Evolutionary conservation across 2,113 vertebrate genomes (phyloP).

Genomic region (Rhinoptilus africanus): DNA sequence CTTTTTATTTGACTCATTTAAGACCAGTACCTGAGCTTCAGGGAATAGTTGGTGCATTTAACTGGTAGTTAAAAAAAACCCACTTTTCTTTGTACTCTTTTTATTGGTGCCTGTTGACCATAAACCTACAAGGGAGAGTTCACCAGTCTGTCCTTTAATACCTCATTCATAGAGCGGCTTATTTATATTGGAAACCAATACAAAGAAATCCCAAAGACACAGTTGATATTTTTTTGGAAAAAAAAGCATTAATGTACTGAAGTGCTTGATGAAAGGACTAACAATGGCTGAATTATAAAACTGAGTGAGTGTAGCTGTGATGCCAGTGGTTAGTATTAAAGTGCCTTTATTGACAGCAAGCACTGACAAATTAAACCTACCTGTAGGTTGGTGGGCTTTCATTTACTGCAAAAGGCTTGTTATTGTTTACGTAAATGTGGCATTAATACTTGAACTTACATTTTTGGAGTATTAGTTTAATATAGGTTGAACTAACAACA

Average conservation of each 20-base stretch:
- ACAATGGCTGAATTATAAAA: neutral
- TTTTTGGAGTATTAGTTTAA: neutral
- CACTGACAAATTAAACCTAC: neutral
- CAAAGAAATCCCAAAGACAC: neutral
- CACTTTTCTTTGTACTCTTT: neutral
- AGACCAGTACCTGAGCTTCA: neutral
- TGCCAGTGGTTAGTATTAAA: neutral
- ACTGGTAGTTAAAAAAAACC: neutral
- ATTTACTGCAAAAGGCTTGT: neutral
- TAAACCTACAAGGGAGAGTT: conserved; percentile 16
- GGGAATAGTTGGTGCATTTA: neutral
- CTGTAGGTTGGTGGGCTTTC: neutral
- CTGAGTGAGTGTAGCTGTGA: neutral
- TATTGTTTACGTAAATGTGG: neutral
- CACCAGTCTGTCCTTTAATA: neutral
- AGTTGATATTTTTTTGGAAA: neutral
- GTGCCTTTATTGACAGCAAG: neutral
- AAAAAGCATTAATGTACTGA: neutral
- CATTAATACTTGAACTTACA: neutral
- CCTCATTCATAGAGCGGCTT: neutral
- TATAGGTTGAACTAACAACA: neutral
- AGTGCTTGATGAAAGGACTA: neutral
- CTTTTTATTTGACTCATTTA: conserved; percentile 6
- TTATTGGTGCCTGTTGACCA: conserved; percentile 12
- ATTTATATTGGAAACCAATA: neutral